Base-by-base conservation (phyloP, 2,888 invertebrate species). In the Spatulosminthurus flaviceps region DNA sequence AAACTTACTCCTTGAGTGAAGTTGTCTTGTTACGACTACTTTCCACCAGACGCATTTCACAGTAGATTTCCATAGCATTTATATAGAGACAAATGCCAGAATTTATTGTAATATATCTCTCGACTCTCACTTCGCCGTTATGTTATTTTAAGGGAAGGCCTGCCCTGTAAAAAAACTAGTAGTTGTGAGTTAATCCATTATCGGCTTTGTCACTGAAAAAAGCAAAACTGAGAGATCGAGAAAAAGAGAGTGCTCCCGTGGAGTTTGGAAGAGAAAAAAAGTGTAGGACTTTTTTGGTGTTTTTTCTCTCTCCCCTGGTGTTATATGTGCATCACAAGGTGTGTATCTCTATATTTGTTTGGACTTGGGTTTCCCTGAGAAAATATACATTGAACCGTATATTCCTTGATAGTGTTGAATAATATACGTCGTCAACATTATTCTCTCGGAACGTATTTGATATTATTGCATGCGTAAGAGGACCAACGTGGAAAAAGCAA, bases 101-200 rank as follows among this genome's bases (percentile, higher is more conserved):
- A 5, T 60, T 64, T 64, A 64, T 64, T 64, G 24, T 24, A 64
- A 24, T 26, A 21, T 16, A 19, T 24, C 22, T 64, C n/a, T 64
- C 64, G 22, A 24, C 24, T 19, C 21, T 21, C n/a, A n/a, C 2
- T n/a, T 64, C n/a, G 2, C 16, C 16, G 2, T 16, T 4, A 64
- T 64, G 64, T 64, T 64, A 64, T 64, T 24, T 64, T 64, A 64
- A 64, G 64, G 26, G 5, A 64, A 64, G n/a, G 26, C 11, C 64
- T 64, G 22, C 16, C 19, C 19, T 19, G 21, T 24, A 64, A 64
- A 64, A 64, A 24, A 64, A 21, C n/a, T n/a, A n/a, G n/a, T n/a
- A 29, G 51, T 73, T 2, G 29, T 26, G 64, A 75, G 74, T 75
- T 75, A 75, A 75, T 75, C 74, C 74, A 61, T 75, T 75, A 64